Conservation (phyloP, 2,113 vertebrate genomes). For the Sminthopsis crassicaudata region DNA sequence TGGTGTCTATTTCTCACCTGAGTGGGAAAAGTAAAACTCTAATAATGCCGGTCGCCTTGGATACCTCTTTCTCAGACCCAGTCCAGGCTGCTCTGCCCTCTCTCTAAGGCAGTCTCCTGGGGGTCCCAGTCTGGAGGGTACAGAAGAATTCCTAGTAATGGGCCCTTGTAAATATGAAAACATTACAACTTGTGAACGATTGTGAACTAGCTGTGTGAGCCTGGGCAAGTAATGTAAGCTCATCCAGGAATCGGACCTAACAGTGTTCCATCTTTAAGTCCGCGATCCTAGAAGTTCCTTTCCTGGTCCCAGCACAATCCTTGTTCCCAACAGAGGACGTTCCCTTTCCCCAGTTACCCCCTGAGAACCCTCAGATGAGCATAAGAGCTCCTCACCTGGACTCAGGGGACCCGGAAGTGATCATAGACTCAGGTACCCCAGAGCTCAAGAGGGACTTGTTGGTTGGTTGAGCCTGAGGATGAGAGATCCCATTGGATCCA, state of each 20-base stretch:
- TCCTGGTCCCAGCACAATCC: too few relatives aligned
- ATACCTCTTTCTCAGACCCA: background rate
- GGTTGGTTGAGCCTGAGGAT: background rate
- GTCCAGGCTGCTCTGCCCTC: background rate
- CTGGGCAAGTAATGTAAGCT: background rate
- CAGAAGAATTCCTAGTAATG: background rate
- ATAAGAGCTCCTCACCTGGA: too few relatives aligned
- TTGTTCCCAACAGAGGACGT: background rate
- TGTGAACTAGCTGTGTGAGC: background rate
- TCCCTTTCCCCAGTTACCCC: too few relatives aligned
- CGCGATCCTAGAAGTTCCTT: background rate
- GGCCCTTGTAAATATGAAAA: background rate
- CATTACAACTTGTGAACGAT: background rate
- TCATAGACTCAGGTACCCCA: background rate
- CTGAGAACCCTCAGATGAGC: too few relatives aligned
- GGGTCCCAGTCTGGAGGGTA: background rate
- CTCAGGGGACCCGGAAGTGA: background rate
- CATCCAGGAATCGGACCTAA: too few relatives aligned
- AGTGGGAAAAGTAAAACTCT: background rate
- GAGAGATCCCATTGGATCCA: background rate
- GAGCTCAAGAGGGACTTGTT: background rate
- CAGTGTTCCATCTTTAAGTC: background rate
- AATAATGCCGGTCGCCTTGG: too few relatives aligned
- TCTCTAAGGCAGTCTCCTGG: background rate
- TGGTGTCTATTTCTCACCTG: background rate